Base-by-base conservation (phyloP, 2,113 vertebrate genomes). In the Crocuta crocuta region DNA sequence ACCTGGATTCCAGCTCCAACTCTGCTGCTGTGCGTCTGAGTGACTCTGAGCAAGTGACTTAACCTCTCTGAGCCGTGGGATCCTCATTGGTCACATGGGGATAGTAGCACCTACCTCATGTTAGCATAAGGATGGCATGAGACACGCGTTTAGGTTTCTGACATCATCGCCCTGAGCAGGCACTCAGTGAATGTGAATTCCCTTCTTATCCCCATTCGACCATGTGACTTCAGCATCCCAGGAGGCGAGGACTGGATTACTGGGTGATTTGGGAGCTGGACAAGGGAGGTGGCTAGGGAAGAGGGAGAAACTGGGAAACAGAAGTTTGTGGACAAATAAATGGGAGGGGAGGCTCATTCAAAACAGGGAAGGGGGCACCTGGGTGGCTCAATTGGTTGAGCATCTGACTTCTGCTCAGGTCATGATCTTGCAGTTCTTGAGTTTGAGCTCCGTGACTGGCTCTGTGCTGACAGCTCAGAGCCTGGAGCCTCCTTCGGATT, bases 111-210 rank as follows among this genome's bases (percentile, higher is more conserved):
- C 35, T 31, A 16, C 73, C 23, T 71, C 4, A 13, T 12, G 35
- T 19, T 50, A 45, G 13, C 21, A 1, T 1, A 39, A 50, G 26
- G 53, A 9, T 74, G 21, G 28, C 2, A 0, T 23, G 39, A 70
- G 63, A 35, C 0, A 1, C 2, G 1, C 0, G 0, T 33, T 45
- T 35, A 13, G 68, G 33, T 73, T 17, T 10, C n/a, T 43, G 79
- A 23, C 1, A 0, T 3, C 15, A 26, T 82, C 23, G 4, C 58
- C 58, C 13, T 16, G 3, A 81, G 26, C 74, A 66, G 28, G 53
- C 58, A 66, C 63, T 81, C 26, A n/a, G 0, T 50, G 50, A 5
- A 1, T 33, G 61, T 4, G 0, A 13, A 9, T 39, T 58, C 10
- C 7, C 33, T n/a, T 66, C 31, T 43, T 35, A 16, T 5, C 48